Percentiles rank a stretch among this genome's conserved stretches.
phyloP scores from a whole-genome alignment of 2,888 invertebrate genomes.

The Byasa hedistus region DNA sequence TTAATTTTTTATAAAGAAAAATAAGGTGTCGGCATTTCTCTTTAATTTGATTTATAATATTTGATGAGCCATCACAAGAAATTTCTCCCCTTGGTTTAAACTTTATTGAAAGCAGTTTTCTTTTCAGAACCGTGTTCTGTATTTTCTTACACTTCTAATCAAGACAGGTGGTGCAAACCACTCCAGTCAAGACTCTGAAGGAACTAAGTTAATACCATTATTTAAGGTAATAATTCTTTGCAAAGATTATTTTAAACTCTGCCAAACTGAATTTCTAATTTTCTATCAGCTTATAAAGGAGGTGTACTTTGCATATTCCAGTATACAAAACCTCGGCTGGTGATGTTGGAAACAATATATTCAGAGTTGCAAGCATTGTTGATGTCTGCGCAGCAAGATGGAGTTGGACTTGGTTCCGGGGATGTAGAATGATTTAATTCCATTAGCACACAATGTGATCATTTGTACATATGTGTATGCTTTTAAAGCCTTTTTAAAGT shows the following conservation, averaged over 20 bases:
- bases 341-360: slow-evolving; percentile 66
- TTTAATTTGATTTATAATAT: too few species aligned
- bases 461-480: neutral
- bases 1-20: too few species aligned
- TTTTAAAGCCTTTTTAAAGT: neutral
- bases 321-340: slow-evolving; percentile 67
- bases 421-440: slow-evolving; percentile 35
- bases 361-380: slow-evolving; percentile 59
- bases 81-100: too few species aligned
- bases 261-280: neutral
- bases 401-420: slow-evolving; percentile 43
- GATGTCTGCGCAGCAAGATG: slow-evolving; percentile 41
- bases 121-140: slow-evolving; percentile 71
- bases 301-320: slow-evolving; percentile 44
- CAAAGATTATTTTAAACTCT: neutral
- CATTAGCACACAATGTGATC: neutral
- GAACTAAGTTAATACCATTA: slow-evolving; percentile 58
- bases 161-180: slow-evolving; percentile 42
- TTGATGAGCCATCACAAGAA: neutral
- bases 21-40: too few species aligned
- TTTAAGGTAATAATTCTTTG: slow-evolving; percentile 56
- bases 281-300: neutral
- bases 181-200: slow-evolving; percentile 42
- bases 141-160: slow-evolving; percentile 61
- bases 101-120: neutral